Percentiles rank a stretch among this genome's conserved stretches.
Conservation (phyloP, 2,797 vertebrate species). For the Lepidocolaptes lacrymiger region DNA sequence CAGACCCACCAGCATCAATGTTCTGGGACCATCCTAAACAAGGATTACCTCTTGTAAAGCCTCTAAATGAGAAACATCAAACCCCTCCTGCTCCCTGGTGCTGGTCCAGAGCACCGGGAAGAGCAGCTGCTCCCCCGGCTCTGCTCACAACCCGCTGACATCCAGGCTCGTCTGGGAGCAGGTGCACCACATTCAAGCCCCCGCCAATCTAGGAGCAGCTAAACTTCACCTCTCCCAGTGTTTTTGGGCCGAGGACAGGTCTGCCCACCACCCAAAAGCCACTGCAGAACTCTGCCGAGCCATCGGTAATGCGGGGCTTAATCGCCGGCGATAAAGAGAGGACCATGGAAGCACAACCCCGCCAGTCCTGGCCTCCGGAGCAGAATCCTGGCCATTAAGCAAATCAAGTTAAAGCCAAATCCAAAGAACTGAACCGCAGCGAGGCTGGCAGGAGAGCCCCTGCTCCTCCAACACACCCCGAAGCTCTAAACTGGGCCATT, state of each 20-base stretch:
- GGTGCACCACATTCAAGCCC: background rate
- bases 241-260: background rate
- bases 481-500: background rate
- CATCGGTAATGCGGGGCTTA: background rate
- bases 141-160: background rate
- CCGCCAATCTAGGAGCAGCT: background rate
- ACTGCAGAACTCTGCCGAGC: background rate
- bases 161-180: rapidly evolving
- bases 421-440: background rate
- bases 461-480: background rate
- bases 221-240: background rate
- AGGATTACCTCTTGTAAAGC: background rate
- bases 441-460: background rate
- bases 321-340: too few relatives aligned
- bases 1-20: background rate
- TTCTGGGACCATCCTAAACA: background rate
- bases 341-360: background rate
- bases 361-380: background rate
- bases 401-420: background rate
- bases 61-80: background rate
- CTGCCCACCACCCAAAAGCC: background rate
- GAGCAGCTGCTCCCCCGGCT: background rate
- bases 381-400: background rate
- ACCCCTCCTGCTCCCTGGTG: background rate
- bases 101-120: rapidly evolving